Evolutionary conservation across 2,888 invertebrate genomes (phyloP), one percentile per base, ranked within the genome.

Genomic region (Gerris lacustris): DNA sequence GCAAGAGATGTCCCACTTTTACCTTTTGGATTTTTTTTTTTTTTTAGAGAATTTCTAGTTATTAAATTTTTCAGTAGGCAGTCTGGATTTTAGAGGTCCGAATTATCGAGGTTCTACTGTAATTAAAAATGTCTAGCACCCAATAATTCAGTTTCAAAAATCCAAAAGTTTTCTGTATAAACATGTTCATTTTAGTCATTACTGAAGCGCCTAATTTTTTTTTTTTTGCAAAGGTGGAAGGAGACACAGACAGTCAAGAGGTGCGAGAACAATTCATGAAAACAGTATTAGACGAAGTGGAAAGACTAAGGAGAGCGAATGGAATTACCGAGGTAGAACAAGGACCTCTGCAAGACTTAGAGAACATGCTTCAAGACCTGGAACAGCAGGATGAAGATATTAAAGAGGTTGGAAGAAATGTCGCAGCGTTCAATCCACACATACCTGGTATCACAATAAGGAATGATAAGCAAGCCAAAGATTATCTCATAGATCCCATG

Each of bases 221-320:
- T 31, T 31, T 31, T 31, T 4, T 31, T 31, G 4, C 31, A 4
- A 31, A 91, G 92, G 89, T 93, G 72, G 93, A 93, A 77, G 93
- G 93, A 0, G 93, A 93, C 77, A 92, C 93, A 0, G 92, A 93
- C 77, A 86, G 88, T 6, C 81, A 85, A 0, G 87, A 88, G 6
- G 92, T 93, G 0, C 90, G 91, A 77, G 84, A 86, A 44, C 91
- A 92, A 78, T 92, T 92, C 80, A 86, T 87, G 69, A 83, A 86
- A 44, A 86, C 88, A 0, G 83, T 92, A 44, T 82, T 86, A 18
- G 87, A 88, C 74, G 86, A 90, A 77, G 86, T 91, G 79, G 76
- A 76, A 63, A 69, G 73, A 17, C 67, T 76, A 45, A 70, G 70
- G 45, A 72, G 74, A 69, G 72, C 68, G 2, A 73, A 76, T 64